These are phyloP conservation scores for Fistularia commersonii DNA, from an alignment of 2,797 vertebrate genomes.

Conservation along the genomic window DNA sequence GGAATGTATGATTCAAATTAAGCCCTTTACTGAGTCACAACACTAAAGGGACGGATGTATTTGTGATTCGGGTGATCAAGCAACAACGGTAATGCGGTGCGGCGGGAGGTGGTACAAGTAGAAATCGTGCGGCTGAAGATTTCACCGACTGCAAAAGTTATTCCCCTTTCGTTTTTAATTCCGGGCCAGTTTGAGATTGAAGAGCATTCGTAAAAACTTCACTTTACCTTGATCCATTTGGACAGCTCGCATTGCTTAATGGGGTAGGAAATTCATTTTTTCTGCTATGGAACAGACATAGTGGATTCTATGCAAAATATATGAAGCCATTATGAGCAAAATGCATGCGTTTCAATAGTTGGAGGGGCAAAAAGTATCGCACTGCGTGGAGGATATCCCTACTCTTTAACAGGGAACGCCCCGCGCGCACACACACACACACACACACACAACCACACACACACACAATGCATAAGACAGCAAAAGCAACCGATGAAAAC, in stretches of 20 bases:
- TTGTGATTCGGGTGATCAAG: slow-evolving; percentile 36
- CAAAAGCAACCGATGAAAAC: slow-evolving; percentile 80
- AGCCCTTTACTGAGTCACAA: slow-evolving; percentile 44
- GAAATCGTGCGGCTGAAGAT: slow-evolving; percentile 3
- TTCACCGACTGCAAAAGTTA: slow-evolving; percentile 12
- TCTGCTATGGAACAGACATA: slow-evolving; percentile 57
- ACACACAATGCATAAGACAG: slow-evolving; percentile 71
- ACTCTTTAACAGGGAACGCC: slow-evolving; percentile 60
- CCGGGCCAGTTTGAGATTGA: slow-evolving; percentile 52
- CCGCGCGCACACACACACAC: slow-evolving; percentile 18
- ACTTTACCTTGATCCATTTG: slow-evolving; percentile 62
- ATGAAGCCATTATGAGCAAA: slow-evolving; percentile 72
- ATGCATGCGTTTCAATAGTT: slow-evolving; percentile 62
- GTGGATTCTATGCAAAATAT: slow-evolving; percentile 74
- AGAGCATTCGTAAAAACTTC: slow-evolving; percentile 64
- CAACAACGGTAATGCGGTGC: slow-evolving; percentile 16
- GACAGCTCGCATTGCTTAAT: slow-evolving; percentile 72
- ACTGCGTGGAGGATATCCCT: slow-evolving; percentile 49
- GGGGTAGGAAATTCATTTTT: slow-evolving; percentile 71
- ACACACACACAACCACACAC: slow-evolving; percentile 25
- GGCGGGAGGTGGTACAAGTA: not conserved
- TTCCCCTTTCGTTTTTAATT: slow-evolving; percentile 41
- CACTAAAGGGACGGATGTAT: slow-evolving; percentile 32
- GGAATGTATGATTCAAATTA: slow-evolving; percentile 55
- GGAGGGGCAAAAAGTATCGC: slow-evolving; percentile 5